Evolutionary conservation across 64 coral and sea anemone genomes (phyloP).

Genomic region (Stylophora pistillata): DNA sequence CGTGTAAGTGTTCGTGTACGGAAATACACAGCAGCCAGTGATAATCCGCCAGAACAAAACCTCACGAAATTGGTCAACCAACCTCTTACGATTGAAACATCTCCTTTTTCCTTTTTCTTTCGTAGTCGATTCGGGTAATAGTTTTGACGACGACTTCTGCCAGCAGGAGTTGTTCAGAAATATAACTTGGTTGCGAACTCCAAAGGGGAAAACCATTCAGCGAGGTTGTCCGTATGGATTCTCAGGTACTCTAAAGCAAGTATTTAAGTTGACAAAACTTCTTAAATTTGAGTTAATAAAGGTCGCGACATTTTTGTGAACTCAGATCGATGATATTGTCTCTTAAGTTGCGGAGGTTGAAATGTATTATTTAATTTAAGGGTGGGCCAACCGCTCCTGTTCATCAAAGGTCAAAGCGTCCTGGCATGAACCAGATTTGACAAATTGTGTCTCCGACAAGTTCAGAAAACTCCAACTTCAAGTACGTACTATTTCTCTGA

Average conservation of each 20-base stretch:
- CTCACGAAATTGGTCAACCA: too few species aligned
- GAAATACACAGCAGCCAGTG: too few species aligned
- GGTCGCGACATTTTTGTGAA: neutral
- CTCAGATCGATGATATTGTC: too few species aligned
- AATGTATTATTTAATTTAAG: neutral
- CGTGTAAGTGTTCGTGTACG: too few species aligned
- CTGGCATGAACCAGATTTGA: constrained; percentile 70
- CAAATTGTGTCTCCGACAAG: constrained; percentile 62
- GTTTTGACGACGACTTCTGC: constrained; percentile 46
- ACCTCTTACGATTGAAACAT: neutral
- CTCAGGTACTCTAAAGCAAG: constrained; percentile 29
- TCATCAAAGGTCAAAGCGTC: constrained; percentile 23
- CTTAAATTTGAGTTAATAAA: neutral
- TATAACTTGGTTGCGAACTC: constrained; percentile 60
- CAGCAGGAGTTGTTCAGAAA: constrained; percentile 42
- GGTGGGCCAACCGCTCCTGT: neutral
- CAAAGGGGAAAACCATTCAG: constrained; percentile 48
- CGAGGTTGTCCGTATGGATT: constrained; percentile 60
- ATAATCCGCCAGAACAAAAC: too few species aligned
- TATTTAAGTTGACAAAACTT: too few species aligned
- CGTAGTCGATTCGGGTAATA: neutral
- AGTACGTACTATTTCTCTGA: neutral
- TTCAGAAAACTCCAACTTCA: constrained; percentile 36
- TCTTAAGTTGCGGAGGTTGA: too few species aligned
- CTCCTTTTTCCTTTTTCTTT: neutral